Conservation (phyloP, 2,113 vertebrate genomes). For the Tautogolabrus adspersus region DNA sequence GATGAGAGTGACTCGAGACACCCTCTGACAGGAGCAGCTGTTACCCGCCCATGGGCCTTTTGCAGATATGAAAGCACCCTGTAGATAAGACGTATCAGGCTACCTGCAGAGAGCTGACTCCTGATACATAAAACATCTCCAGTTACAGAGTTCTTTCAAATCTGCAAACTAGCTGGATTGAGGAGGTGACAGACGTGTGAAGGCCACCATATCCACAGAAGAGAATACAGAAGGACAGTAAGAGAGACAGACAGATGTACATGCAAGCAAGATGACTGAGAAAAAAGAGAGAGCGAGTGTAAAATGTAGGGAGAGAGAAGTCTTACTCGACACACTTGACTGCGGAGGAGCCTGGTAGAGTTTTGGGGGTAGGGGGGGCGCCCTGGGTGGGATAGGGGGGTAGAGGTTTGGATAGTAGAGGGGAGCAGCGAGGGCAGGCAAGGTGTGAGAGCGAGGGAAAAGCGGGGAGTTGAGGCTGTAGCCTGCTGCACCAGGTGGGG, state of each 20-base stretch:
- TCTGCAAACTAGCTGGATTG: conserved; percentile 46
- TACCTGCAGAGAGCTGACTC: conserved; percentile 38
- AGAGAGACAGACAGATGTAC: conserved; percentile 41
- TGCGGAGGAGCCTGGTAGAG: conserved; percentile 80
- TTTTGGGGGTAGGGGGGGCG: conserved; percentile 79
- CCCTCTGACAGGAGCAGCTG: conserved; percentile 65
- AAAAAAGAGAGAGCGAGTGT: conserved; percentile 32
- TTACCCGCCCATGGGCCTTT: conserved; percentile 45
- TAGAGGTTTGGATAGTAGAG: conserved; percentile 84
- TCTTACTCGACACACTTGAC: conserved; percentile 84
- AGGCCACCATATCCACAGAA: conserved; percentile 31
- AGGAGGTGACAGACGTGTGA: conserved; percentile 30
- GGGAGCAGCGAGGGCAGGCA: conserved; percentile 85
- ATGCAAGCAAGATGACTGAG: conserved; percentile 55
- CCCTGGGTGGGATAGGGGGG: conserved; percentile 73
- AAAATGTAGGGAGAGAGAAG: conserved; percentile 61
- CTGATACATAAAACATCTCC: conserved; percentile 41
- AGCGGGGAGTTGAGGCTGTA: conserved; percentile 88
- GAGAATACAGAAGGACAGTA: conserved; percentile 30
- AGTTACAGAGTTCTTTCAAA: conserved; percentile 61
- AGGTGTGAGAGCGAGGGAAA: conserved; percentile 89
- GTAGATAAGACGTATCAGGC: conserved; percentile 44
- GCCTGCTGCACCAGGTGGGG: conserved; percentile 81
- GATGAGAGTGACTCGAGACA: conserved; percentile 46
- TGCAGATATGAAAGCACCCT: conserved; percentile 68